A percentile compares a stretch with the other conserved stretches of the same genome.
These are phyloP conservation scores for Darevskia mixta DNA, from an alignment of 2,797 vertebrate species.

Conservation along the genomic window DNA sequence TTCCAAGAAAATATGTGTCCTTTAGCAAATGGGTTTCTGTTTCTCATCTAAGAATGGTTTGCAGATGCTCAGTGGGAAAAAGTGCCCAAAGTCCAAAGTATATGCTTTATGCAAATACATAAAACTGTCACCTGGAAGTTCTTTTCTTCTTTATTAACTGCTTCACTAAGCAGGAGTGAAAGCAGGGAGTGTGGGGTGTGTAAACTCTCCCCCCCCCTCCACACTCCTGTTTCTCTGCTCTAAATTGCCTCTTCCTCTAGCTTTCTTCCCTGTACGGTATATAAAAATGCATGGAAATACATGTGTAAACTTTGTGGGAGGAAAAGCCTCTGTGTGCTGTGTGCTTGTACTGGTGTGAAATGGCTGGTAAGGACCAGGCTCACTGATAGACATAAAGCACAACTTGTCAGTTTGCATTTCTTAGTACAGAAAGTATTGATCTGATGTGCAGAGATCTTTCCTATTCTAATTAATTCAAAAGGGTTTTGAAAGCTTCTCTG, in stretches of 20 bases:
- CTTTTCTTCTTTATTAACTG: background rate
- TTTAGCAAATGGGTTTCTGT: background rate
- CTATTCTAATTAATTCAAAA: too few species aligned
- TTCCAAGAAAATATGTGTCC: too few species aligned
- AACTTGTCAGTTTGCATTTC: too few species aligned
- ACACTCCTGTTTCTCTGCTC: too few species aligned
- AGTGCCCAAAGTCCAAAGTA: background rate
- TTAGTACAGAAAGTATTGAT: too few species aligned
- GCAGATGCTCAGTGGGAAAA: background rate
- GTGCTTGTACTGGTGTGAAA: background rate
- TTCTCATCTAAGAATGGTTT: background rate
- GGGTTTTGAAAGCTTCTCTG: too few species aligned
- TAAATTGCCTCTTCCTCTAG: too few species aligned
- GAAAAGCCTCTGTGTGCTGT: background rate
- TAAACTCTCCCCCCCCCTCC: too few species aligned
- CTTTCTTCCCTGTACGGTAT: background rate
- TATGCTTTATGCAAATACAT: background rate
- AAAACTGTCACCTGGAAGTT: too few species aligned
- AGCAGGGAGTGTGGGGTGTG: too few species aligned
- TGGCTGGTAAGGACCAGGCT: background rate
- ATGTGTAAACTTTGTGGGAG: background rate
- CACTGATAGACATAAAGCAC: too few species aligned
- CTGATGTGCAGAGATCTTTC: too few species aligned
- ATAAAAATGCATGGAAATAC: background rate
- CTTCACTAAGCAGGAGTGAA: background rate